A percentile compares a stretch with the other conserved stretches of the same genome.
Evolutionary conservation across 2,113 vertebrate species (phyloP).

Genomic region (Chunga burmeisteri): DNA sequence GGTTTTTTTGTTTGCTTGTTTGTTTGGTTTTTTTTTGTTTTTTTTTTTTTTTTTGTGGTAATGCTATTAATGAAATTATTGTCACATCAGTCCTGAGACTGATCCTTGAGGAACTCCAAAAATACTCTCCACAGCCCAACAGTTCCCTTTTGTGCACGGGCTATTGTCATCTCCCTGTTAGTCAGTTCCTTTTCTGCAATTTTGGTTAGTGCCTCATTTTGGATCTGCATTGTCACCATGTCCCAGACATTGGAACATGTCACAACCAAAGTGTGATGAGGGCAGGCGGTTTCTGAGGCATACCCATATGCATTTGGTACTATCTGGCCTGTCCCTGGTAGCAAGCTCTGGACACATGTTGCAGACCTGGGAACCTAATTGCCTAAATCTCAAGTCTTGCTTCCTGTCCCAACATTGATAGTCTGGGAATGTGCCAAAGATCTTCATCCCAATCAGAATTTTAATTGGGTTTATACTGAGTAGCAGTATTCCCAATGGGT

Average conservation of each 20-base stretch:
- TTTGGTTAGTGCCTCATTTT: not conserved
- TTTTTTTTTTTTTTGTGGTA: not conserved
- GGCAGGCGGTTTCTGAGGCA: not conserved
- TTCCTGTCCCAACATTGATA: not conserved
- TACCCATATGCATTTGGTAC: not conserved
- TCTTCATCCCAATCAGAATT: not conserved
- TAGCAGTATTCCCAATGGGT: not conserved
- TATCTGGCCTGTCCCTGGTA: not conserved
- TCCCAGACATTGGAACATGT: not conserved
- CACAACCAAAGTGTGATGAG: not conserved
- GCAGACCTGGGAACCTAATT: not conserved
- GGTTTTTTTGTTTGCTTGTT: too few species aligned
- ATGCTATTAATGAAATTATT: constrained; percentile 12
- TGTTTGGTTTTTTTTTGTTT: too few species aligned
- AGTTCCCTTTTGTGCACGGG: not conserved
- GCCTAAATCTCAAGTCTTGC: not conserved
- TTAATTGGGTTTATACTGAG: not conserved
- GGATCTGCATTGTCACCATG: not conserved
- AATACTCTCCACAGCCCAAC: not conserved
- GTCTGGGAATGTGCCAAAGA: not conserved
- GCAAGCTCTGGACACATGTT: not conserved
- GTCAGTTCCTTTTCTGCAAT: constrained; percentile 3
- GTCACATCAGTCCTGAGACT: not conserved
- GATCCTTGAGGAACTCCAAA: constrained; percentile 36
- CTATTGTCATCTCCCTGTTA: not conserved